Percentiles rank a stretch among this genome's conserved stretches.
phyloP scores from a whole-genome alignment of 1,140 invertebrate species.

The Macrobrachium nipponense region DNA sequence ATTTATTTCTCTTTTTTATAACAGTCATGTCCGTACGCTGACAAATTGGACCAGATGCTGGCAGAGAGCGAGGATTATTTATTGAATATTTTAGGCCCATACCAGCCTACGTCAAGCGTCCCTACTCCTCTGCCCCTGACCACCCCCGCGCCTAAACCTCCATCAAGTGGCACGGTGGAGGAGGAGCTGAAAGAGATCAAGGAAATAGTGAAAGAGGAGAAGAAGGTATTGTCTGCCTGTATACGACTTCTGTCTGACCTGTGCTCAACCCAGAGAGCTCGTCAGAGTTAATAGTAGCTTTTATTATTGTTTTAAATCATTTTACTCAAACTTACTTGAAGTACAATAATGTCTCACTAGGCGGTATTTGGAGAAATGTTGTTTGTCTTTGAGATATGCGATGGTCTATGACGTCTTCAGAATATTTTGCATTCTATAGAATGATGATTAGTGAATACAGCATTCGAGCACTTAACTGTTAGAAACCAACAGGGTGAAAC shows the following conservation, averaged over 20 bases:
- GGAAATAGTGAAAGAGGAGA: background rate
- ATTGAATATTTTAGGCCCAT: constrained; percentile 27
- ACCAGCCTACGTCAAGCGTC: constrained; percentile 1
- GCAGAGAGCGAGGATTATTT: constrained; percentile 23
- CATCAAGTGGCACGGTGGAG: background rate
- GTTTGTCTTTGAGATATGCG: too few relatives aligned
- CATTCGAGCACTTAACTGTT: too few relatives aligned
- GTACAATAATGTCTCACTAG: too few relatives aligned
- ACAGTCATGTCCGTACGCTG: constrained; percentile 21
- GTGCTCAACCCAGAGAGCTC: too few relatives aligned
- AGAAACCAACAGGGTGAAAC: too few relatives aligned
- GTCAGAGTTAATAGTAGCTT: too few relatives aligned
- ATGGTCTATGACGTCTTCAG: too few relatives aligned
- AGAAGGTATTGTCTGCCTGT: background rate
- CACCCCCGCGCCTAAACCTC: background rate
- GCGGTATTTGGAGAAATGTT: too few relatives aligned
- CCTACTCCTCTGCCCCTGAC: constrained; percentile 2
- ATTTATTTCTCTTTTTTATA: background rate
- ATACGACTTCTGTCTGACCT: background rate
- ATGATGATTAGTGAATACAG: too few relatives aligned
- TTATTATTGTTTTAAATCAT: too few relatives aligned
- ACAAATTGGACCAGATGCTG: constrained; percentile 26
- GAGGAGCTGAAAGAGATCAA: background rate
- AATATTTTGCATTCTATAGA: too few relatives aligned
- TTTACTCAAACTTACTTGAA: too few relatives aligned